These are phyloP conservation scores for Salminus brasiliensis DNA, from an alignment of 2,113 vertebrate species.

Conservation along the genomic window DNA sequence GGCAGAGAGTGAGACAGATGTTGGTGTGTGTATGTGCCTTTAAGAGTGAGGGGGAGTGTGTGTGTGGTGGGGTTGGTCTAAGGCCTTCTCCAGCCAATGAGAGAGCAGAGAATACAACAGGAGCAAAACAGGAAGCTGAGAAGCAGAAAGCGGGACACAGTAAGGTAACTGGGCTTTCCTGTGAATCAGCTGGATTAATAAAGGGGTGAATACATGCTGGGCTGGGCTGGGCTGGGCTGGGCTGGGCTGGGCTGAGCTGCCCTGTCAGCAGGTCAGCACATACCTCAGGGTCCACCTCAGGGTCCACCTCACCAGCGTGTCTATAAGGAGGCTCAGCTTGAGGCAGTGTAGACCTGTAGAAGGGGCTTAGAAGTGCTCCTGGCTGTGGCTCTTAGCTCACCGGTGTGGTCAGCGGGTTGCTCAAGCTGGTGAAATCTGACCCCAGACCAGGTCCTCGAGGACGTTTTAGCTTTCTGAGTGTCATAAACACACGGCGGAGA, in stretches of 20 bases:
- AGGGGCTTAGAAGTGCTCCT: background rate
- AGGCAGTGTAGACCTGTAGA: background rate
- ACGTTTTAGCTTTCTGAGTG: background rate
- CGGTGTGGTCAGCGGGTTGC: background rate
- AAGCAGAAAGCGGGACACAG: constrained; percentile 45
- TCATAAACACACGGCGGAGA: background rate
- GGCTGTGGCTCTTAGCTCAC: background rate
- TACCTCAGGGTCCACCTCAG: no score
- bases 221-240: no score
- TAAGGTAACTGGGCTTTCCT: constrained; percentile 47
- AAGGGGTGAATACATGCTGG: background rate
- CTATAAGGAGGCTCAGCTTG: no score
- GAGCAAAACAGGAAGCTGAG: constrained; percentile 68
- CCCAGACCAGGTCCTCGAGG: background rate
- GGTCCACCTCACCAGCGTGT: no score
- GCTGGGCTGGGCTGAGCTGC: no score
- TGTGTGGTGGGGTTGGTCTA: constrained; percentile 52
- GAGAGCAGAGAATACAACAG: constrained; percentile 35
- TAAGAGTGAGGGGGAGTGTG: constrained; percentile 66
- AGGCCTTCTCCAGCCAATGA: constrained; percentile 63
- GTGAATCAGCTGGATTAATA: background rate
- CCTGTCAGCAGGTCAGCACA: no score
- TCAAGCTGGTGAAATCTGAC: constrained; percentile 35
- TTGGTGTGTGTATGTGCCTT: constrained; percentile 64
- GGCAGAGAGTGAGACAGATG: no score